phyloP scores from a whole-genome alignment of 2,113 vertebrate species.

The Stegastes partitus region DNA sequence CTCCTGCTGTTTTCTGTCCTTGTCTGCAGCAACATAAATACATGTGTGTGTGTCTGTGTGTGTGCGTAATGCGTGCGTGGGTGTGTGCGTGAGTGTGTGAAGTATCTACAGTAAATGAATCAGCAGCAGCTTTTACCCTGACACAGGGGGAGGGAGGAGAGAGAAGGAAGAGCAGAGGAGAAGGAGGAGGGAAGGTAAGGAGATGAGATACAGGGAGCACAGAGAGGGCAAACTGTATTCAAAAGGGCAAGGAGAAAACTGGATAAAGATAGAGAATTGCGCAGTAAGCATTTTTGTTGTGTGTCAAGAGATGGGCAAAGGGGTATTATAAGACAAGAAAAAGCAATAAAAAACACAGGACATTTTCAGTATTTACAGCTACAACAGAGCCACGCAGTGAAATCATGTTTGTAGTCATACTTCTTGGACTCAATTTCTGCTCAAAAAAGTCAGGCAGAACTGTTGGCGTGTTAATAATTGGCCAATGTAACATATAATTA shows the following conservation, averaged over 20 bases:
- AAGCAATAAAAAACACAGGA: constrained; percentile 21
- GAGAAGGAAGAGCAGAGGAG: constrained; percentile 26
- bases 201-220: constrained; percentile 36
- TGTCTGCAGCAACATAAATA: constrained; percentile 51
- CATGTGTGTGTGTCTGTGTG: constrained; percentile 11
- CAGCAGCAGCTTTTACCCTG: constrained; percentile 45
- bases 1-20: constrained; percentile 72
- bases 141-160: constrained; percentile 32
- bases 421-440: too few species aligned
- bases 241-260: constrained; percentile 34
- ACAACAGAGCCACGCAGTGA: neutral
- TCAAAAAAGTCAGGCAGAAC: neutral
- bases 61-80: constrained; percentile 10
- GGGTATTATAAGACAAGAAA: constrained; percentile 4
- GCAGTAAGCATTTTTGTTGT: constrained; percentile 37
- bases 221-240: constrained; percentile 48
- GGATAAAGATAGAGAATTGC: constrained; percentile 39
- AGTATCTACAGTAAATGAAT: constrained; percentile 64
- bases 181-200: neutral
- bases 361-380: constrained; percentile 7
- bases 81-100: constrained; percentile 8
- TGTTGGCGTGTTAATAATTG: constrained; percentile 2
- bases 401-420: constrained; percentile 5
- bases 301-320: neutral
- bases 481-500: neutral